Evolutionary conservation across 1,140 invertebrate genomes (phyloP).

Genomic region (Drosophila rufa): DNA sequence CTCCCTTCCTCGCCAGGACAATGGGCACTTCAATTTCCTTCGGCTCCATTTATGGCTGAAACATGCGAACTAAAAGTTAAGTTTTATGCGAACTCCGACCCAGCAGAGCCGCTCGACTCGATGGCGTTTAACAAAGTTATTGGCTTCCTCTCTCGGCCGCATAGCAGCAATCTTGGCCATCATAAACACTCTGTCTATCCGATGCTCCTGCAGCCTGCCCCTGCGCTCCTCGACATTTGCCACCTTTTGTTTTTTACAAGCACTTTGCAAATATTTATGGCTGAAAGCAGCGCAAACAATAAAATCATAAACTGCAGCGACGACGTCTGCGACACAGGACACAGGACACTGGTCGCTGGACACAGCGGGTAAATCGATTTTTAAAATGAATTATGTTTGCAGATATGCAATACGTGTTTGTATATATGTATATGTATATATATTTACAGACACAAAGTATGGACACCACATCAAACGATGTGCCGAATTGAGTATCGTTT

Average conservation of each 20-base stretch:
- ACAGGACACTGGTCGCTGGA: conserved; percentile 19
- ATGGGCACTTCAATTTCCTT: conserved; percentile 69
- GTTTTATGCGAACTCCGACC: conserved; percentile 57
- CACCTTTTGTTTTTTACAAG: conserved; percentile 81
- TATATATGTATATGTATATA: conserved; percentile 34
- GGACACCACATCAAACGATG: conserved; percentile 27
- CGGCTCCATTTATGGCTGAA: conserved; percentile 71
- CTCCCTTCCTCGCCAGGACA: conserved; percentile 26
- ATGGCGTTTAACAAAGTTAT: conserved; percentile 75
- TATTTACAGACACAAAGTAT: conserved; percentile 20
- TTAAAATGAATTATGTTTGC: conserved; percentile 79
- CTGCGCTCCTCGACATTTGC: conserved; percentile 13
- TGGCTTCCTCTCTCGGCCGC: conserved; percentile 28
- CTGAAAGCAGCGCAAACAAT: conserved; percentile 77
- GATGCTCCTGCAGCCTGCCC: not conserved
- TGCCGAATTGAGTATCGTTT: not conserved
- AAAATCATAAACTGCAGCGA: conserved; percentile 79
- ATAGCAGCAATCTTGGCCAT: conserved; percentile 55
- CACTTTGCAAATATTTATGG: conserved; percentile 82
- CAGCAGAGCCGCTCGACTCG: conserved; percentile 24
- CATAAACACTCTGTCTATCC: conserved; percentile 58
- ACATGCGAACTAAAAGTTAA: conserved; percentile 79
- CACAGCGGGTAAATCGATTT: conserved; percentile 71
- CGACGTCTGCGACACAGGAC: conserved; percentile 53
- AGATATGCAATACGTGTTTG: conserved; percentile 56